phyloP scores from a whole-genome alignment of 2,888 invertebrate species.

The Oligia strigilis region DNA sequence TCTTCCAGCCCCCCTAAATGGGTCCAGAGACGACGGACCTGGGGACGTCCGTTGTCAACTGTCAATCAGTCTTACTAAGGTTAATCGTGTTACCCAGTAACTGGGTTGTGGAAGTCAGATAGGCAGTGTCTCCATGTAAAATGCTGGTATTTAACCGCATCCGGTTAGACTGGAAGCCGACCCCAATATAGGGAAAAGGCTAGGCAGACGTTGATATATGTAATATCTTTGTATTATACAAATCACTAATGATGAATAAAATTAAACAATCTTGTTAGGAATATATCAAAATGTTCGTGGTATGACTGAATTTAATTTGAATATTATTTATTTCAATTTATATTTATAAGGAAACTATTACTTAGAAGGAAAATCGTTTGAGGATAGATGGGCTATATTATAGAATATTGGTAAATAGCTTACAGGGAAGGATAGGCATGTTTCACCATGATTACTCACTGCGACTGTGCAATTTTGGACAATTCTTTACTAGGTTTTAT shows the following conservation, averaged over 20 bases:
- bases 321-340: conserved; percentile 1
- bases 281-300: neutral
- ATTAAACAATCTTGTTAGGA: neutral
- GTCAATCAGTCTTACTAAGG: neutral
- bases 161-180: neutral
- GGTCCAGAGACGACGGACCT: no score
- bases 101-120: neutral
- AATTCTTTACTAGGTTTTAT: neutral
- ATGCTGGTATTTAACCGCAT: neutral
- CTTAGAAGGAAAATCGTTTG: conserved; percentile 33
- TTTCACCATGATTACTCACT: neutral
- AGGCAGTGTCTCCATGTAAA: neutral
- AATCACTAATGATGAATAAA: neutral
- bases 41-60: no score
- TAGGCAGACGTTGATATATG: no score
- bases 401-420: neutral
- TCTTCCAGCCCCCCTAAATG: no score
- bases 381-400: conserved; percentile 13
- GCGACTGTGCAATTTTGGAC: neutral
- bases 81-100: neutral
- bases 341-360: conserved; percentile 28
- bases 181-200: neutral
- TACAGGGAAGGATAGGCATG: conserved; percentile 4
- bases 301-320: neutral
- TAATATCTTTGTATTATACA: neutral